Conservation (phyloP, 1,140 invertebrate species). For the Sminthurinus signatus region DNA sequence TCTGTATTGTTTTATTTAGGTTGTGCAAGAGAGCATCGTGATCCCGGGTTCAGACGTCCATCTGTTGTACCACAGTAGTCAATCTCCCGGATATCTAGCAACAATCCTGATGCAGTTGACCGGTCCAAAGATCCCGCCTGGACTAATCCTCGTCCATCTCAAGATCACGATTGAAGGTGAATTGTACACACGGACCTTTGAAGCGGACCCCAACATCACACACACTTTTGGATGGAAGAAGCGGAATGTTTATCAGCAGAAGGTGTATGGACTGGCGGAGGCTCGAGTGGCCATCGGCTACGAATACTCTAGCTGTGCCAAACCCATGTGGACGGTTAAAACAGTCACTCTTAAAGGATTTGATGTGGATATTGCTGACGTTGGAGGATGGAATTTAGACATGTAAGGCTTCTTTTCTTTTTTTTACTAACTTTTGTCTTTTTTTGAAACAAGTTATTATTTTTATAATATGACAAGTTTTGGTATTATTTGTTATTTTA, state of each 20-base stretch:
- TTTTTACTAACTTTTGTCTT: no score
- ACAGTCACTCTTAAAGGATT: conserved; percentile 91
- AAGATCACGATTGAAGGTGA: conserved; percentile 86
- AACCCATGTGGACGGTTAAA: conserved; percentile 88
- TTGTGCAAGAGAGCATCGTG: conserved; percentile 86
- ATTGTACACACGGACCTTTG: conserved; percentile 82
- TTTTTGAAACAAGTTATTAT: no score
- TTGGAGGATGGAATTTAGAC: conserved; percentile 94
- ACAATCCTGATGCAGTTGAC: conserved; percentile 87
- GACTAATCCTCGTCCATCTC: conserved; percentile 79
- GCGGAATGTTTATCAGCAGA: conserved; percentile 93
- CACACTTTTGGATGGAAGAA: conserved; percentile 97
- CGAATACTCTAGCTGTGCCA: conserved; percentile 69
- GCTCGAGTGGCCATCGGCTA: conserved; percentile 68
- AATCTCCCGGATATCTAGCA: conserved; percentile 84
- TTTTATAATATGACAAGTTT: no score
- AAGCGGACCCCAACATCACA: conserved; percentile 88
- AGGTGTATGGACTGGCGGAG: conserved; percentile 51
- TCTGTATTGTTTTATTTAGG: conserved; percentile 54
- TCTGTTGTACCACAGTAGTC: conserved; percentile 86
- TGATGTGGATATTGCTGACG: conserved; percentile 92
- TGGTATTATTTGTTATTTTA: no score
- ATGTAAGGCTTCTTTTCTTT: conserved; percentile 98
- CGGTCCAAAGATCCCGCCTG: conserved; percentile 65
- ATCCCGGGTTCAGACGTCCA: conserved; percentile 88